These are phyloP conservation scores for Cabera pusaria DNA, from an alignment of 2,888 invertebrate species.

Conservation along the genomic window DNA sequence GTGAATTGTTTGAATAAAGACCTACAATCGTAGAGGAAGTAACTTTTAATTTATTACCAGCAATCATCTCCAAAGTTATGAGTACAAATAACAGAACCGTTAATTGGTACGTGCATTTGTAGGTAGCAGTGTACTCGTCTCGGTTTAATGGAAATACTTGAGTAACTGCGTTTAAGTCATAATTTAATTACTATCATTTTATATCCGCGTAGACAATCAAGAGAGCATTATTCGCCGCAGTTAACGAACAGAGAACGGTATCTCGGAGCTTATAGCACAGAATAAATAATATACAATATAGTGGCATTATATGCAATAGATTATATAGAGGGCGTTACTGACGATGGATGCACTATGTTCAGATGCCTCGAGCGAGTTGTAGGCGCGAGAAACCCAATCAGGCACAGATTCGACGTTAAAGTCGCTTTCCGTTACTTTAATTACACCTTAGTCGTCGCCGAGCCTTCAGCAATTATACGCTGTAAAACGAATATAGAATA, in stretches of 20 bases:
- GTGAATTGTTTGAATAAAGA: constrained; percentile 19
- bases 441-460: constrained; percentile 70
- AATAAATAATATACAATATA: too few species aligned
- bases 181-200: constrained; percentile 33
- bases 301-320: constrained; percentile 48
- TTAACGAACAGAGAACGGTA: constrained; percentile 39
- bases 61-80: constrained; percentile 29
- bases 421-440: constrained; percentile 74
- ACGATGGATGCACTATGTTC: constrained; percentile 10
- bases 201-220: constrained; percentile 30
- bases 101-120: constrained; percentile 29
- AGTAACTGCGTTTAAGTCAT: constrained; percentile 29
- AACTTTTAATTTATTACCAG: constrained; percentile 25
- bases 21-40: constrained; percentile 22
- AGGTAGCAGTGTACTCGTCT: constrained; percentile 13
- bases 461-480: constrained; percentile 68
- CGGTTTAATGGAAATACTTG: constrained; percentile 24
- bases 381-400: constrained; percentile 47
- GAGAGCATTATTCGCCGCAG: constrained; percentile 21
- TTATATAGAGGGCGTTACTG: constrained; percentile 41
- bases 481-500: constrained; percentile 74
- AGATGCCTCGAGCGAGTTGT: constrained; percentile 21
- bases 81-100: constrained; percentile 31
- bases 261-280: constrained; percentile 38
- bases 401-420: constrained; percentile 59